A percentile compares a stretch with the other conserved stretches of the same genome.
These are phyloP conservation scores for Monodelphis domestica DNA, from an alignment of 2,797 vertebrate species.

Conservation along the genomic window DNA sequence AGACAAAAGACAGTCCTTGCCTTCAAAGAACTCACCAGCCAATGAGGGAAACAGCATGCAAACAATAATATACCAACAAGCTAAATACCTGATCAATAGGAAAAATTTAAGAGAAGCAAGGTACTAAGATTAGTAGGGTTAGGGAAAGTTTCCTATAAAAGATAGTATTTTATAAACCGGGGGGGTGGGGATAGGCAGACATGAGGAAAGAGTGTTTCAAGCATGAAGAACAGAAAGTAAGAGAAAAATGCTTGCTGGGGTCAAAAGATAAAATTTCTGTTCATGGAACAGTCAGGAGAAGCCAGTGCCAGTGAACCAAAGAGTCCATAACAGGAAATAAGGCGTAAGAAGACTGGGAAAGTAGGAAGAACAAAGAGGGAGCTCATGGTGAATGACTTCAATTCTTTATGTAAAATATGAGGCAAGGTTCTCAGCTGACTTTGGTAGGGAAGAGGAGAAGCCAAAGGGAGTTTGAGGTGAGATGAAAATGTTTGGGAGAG, in stretches of 20 bases:
- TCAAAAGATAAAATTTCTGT: background rate
- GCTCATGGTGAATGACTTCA: background rate
- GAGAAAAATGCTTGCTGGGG: background rate
- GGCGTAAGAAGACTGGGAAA: too few relatives aligned
- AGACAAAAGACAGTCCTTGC: background rate
- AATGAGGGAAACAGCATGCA: background rate
- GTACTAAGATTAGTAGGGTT: background rate
- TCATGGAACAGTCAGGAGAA: background rate
- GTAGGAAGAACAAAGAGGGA: background rate
- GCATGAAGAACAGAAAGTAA: background rate
- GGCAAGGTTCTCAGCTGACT: background rate
- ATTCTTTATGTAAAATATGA: background rate
- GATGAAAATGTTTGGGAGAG: background rate
- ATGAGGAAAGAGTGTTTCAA: background rate
- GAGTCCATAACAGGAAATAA: background rate
- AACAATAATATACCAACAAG: too few relatives aligned
- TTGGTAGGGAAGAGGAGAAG: background rate
- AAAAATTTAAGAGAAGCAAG: background rate
- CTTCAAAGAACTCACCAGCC: background rate
- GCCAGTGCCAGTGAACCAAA: background rate
- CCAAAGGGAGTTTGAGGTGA: background rate
- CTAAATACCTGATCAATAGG: background rate
- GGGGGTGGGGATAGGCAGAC: background rate
- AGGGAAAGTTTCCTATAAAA: background rate
- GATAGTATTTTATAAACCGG: background rate